Percentiles rank a stretch among this genome's conserved stretches.
phyloP scores from a whole-genome alignment of 2,888 invertebrate species.

The Sinohyriopsis cumingii region DNA sequence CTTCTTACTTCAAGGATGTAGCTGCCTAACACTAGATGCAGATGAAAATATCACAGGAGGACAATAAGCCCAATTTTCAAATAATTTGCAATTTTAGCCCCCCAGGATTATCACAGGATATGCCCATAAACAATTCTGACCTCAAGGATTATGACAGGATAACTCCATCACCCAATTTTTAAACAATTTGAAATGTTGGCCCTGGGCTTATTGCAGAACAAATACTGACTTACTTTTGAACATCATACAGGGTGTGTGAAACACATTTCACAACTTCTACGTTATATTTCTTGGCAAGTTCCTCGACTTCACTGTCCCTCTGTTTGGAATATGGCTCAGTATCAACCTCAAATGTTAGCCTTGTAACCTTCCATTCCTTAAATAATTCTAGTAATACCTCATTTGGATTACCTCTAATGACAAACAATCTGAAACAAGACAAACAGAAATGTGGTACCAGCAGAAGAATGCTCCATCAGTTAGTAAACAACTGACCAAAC shows the following conservation, averaged over 20 bases:
- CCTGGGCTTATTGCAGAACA: not conserved
- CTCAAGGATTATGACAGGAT: too few relatives aligned
- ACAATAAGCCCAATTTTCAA: too few relatives aligned
- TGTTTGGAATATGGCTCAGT: conserved; percentile 90
- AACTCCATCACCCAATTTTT: not conserved
- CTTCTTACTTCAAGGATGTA: too few relatives aligned
- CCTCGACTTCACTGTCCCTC: conserved; percentile 85
- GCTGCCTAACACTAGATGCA: too few relatives aligned
- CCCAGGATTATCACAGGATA: too few relatives aligned
- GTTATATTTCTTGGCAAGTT: conserved; percentile 84
- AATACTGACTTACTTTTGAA: conserved; percentile 74
- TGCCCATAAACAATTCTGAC: too few relatives aligned
- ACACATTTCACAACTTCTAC: conserved; percentile 84
- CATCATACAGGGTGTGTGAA: conserved; percentile 89
- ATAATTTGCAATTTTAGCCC: too few relatives aligned
- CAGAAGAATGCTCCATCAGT: not conserved
- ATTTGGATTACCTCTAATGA: conserved; percentile 79
- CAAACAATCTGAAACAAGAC: conserved; percentile 79
- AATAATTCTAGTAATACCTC: conserved; percentile 57
- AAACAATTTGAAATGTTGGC: not conserved
- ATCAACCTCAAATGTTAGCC: conserved; percentile 89
- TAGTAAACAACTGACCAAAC: too few relatives aligned
- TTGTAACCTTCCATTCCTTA: conserved; percentile 86
- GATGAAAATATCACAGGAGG: too few relatives aligned
- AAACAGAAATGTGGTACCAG: not conserved